These are phyloP conservation scores for Drosophila erecta DNA, from an alignment of 1,140 invertebrate species.

Conservation along the genomic window DNA sequence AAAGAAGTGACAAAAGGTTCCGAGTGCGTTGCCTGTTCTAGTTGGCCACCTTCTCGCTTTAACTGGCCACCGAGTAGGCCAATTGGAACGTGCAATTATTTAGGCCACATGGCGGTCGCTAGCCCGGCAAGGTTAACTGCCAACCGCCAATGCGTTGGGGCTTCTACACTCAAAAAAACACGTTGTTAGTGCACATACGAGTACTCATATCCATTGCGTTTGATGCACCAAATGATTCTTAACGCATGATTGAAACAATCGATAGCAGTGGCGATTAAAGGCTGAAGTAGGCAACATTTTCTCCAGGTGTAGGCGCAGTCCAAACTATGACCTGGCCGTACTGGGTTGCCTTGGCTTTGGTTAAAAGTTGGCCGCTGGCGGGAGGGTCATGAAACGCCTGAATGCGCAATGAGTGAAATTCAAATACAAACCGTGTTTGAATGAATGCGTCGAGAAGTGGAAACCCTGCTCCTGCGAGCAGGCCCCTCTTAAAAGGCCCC, in stretches of 20 bases:
- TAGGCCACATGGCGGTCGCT: slow-evolving; percentile 30
- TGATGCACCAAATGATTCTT: too few species aligned
- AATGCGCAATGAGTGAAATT: slow-evolving; percentile 75
- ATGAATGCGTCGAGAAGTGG: slow-evolving; percentile 66
- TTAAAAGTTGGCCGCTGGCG: slow-evolving; percentile 38
- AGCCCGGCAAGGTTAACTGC: slow-evolving; percentile 43
- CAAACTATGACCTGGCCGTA: neutral
- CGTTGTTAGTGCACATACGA: neutral
- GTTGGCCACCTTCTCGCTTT: slow-evolving; percentile 4
- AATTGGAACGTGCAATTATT: slow-evolving; percentile 64
- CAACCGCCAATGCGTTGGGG: slow-evolving; percentile 12
- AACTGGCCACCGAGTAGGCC: slow-evolving; percentile 30
- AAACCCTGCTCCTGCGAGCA: slow-evolving; percentile 3
- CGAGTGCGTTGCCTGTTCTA: slow-evolving; percentile 25
- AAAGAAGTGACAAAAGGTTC: slow-evolving; percentile 51
- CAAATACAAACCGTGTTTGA: slow-evolving; percentile 64
- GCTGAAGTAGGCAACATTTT: neutral
- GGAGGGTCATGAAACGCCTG: slow-evolving; percentile 62
- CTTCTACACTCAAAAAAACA: slow-evolving; percentile 7
- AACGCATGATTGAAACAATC: too few species aligned
- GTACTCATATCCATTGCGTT: too few species aligned
- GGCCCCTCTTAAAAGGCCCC: neutral
- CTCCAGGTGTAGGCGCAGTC: slow-evolving; percentile 1
- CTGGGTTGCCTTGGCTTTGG: slow-evolving; percentile 42
- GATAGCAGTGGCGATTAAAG: too few species aligned